These are phyloP conservation scores for Acipenser oxyrinchus DNA, from an alignment of 2,797 vertebrate genomes.

Conservation along the genomic window DNA sequence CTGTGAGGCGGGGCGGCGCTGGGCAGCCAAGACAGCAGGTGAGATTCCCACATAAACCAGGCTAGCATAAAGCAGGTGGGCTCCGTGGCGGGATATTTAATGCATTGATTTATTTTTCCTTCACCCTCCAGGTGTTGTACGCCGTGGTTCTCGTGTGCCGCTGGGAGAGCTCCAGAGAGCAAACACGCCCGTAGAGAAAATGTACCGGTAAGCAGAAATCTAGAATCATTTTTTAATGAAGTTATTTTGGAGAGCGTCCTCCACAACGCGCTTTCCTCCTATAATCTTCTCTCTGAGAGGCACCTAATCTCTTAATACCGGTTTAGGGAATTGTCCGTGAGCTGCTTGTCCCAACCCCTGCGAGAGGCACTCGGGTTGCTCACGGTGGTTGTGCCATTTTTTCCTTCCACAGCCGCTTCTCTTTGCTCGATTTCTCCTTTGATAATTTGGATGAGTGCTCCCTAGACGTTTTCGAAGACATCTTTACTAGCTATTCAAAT, in stretches of 20 bases:
- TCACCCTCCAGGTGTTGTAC: constrained; percentile 60
- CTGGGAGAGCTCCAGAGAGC: constrained; percentile 74
- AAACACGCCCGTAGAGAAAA: constrained; percentile 70
- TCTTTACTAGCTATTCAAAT: constrained; percentile 78
- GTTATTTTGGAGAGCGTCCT: no score
- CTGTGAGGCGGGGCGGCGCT: constrained; percentile 73
- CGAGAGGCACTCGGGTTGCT: no score
- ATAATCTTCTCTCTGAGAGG: no score
- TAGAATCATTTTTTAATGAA: no score
- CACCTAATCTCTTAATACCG: no score
- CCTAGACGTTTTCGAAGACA: constrained; percentile 82
- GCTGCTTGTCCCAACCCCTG: neutral
- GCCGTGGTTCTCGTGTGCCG: constrained; percentile 65
- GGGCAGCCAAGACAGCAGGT: constrained; percentile 74
- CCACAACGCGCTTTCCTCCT: no score
- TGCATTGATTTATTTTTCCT: neutral
- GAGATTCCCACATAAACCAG: neutral
- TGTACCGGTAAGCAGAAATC: constrained; percentile 79
- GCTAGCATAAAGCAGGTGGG: neutral
- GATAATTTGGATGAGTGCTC: constrained; percentile 81
- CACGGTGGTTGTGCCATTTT: constrained; percentile 33
- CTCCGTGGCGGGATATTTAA: neutral
- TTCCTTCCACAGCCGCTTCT: constrained; percentile 53
- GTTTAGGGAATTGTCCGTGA: neutral
- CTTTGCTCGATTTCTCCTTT: constrained; percentile 85